Evolutionary conservation across 1,140 invertebrate genomes (phyloP).

Genomic region (Camponotus pennsylvanicus): DNA sequence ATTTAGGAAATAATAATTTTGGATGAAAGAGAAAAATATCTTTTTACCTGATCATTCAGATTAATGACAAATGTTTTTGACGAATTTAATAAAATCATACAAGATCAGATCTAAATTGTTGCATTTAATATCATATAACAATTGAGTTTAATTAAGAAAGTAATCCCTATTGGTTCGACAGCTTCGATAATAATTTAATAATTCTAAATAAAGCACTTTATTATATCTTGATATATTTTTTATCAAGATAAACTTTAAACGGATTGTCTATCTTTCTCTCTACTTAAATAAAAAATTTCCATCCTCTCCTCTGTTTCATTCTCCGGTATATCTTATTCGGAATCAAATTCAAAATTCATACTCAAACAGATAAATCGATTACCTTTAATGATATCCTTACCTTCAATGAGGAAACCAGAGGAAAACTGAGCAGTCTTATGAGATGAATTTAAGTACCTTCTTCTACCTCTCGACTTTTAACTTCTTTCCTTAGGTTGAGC

Average conservation of each 20-base stretch:
- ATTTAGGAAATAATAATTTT: background rate
- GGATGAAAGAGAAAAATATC: background rate
- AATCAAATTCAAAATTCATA: constrained; percentile 13
- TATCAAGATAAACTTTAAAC: background rate
- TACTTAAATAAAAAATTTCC: background rate
- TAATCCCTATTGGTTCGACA: background rate
- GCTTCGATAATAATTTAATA: background rate
- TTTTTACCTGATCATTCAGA: background rate
- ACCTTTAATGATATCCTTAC: constrained; percentile 18
- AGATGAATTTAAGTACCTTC: background rate
- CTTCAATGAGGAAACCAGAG: background rate
- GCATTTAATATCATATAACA: background rate
- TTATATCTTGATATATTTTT: background rate
- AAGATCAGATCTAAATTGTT: background rate
- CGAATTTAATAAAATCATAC: background rate
- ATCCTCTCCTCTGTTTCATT: background rate
- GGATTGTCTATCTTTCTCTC: background rate
- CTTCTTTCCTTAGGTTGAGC: constrained; percentile 25
- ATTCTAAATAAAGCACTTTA: background rate
- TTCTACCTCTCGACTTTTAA: background rate
- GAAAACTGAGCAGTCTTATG: constrained; percentile 12
- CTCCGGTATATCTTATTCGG: background rate
- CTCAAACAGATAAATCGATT: constrained; percentile 17
- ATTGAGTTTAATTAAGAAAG: background rate
- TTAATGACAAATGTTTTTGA: background rate